Evolutionary conservation across 2,888 invertebrate genomes (phyloP), one percentile per base, ranked within the genome.

Genomic region (Sesia bembeciformis): DNA sequence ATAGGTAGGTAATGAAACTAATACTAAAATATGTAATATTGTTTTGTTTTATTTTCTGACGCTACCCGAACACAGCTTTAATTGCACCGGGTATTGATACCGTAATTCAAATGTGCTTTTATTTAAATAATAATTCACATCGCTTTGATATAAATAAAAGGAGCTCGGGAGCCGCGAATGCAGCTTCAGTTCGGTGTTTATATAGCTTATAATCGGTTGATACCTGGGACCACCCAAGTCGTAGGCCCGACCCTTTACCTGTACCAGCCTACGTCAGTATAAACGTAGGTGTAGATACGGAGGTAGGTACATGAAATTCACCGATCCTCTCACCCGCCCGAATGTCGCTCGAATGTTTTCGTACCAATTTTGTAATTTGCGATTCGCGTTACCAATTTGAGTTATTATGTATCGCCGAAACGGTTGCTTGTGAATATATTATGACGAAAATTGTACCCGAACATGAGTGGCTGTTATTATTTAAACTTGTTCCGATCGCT

Each of bases 171-270:
- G 72, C 74, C 64, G 69, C 65, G 66, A 67, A 66, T 66, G 60
- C 65, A 65, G 63, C 65, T 65, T 65, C 63, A 58, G 40, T 52
- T 40, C 58, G 55, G 55, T 56, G 58, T 62, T 73, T 82, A 81
- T 81, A 65, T 81, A 77, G 40, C 74, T 72, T 73, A 71, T 80
- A 82, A 81, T 78, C 79, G 80, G 68, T 74, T 78, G 80, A 81
- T 75, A 77, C 72, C 63, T 72, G 63, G 76, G 89, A 89, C 89
- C 89, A 88, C 89, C 88, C 89, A 88, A 65, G 81, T 70, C 63
- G 83, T 60, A 66, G 68, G 72, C 72, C 67, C 66, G 74, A 68
- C 73, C 78, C 64, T 70, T 70, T 74, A 71, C 71, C 70, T 70
- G 70, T 71, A 67, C 57, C 60, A 58, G 64, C 62, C 60, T 57